Evolutionary conservation across 2,888 invertebrate genomes (phyloP), one percentile per base, ranked within the genome.

Genomic region (Lasioglossum leucozonium): DNA sequence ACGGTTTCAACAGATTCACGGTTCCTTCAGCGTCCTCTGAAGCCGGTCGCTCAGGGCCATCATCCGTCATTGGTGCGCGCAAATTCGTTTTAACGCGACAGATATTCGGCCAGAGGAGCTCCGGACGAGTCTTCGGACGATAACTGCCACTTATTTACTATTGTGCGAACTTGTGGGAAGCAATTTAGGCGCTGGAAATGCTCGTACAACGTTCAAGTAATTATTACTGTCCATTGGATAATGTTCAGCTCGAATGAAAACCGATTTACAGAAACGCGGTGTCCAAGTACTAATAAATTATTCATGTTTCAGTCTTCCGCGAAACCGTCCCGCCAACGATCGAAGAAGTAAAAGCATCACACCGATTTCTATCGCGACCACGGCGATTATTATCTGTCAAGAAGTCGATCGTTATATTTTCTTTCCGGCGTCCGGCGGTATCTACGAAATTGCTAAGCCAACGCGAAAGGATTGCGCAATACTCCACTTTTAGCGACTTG

Each of bases 1-100:
- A 91, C 82, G 83, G 80, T 87, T 83, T 75, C 79, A 86, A 87
- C 80, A 81, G 88, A 85, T 87, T 81, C 85, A 86, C 74, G 71
- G 89, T 85, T 87, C 84, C 74, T 85, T 73, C 26, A 77, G 77
- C 65, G 30, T 77, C 79, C 77, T 51, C 75, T 79, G 62, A n/a
- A 84, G 10, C 55, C 37, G 40, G 69, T 47, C 22, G n/a, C 30
- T 80, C 76, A 76, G 72, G 80, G 82, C 69, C 69, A 77, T 13
- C 69, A 77, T 13, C 30, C 40, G 26, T 22, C 69, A 34, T 30
- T 26, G n/a, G n/a, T 22, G 6, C 67, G 4, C 13, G 37, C 67
- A 42, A 62, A 69, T 80, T 72, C 65, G 26, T 72, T 22, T 47
- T 13, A n/a, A 10, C 22, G 47, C 4, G 62, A 16, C 26, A 37